Evolutionary conservation across 2,113 vertebrate species (phyloP).

Genomic region (Paedocypris sp.): DNA sequence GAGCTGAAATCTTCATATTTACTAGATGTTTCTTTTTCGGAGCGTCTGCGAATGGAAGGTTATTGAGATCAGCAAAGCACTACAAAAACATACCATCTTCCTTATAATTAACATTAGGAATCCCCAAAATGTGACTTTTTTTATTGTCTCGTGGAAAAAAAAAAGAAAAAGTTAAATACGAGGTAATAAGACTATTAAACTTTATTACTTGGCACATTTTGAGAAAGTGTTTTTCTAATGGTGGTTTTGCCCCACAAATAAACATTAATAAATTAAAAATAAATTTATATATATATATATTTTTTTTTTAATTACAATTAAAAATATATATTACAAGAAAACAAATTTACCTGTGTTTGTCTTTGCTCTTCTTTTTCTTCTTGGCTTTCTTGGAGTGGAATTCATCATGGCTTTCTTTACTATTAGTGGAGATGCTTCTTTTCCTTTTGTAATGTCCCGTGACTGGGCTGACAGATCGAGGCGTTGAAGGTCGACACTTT

Average conservation of each 20-base stretch:
- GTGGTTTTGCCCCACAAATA: no score
- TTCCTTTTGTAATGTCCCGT: conserved; percentile 40
- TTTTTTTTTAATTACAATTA: no score
- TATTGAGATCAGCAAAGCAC: neutral
- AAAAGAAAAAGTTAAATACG: no score
- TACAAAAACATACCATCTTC: no score
- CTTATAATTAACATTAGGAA: no score
- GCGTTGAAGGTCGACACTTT: conserved; percentile 40
- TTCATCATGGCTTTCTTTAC: conserved; percentile 39
- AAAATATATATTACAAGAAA: neutral
- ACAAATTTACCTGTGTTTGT: conserved; percentile 57
- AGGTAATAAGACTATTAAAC: no score
- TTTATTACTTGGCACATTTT: no score
- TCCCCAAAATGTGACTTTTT: no score
- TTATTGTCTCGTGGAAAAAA: no score
- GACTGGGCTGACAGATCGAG: neutral
- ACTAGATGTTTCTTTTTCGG: conserved; percentile 57
- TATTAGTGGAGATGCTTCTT: conserved; percentile 30
- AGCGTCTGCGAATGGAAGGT: conserved; percentile 47
- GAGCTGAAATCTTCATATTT: conserved; percentile 54
- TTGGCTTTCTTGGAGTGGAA: conserved; percentile 67
- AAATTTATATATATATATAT: no score
- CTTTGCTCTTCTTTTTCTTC: conserved; percentile 89
- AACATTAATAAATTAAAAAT: no score
- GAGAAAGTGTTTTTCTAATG: no score